phyloP scores from a whole-genome alignment of 2,113 vertebrate species.

The Ia io region DNA sequence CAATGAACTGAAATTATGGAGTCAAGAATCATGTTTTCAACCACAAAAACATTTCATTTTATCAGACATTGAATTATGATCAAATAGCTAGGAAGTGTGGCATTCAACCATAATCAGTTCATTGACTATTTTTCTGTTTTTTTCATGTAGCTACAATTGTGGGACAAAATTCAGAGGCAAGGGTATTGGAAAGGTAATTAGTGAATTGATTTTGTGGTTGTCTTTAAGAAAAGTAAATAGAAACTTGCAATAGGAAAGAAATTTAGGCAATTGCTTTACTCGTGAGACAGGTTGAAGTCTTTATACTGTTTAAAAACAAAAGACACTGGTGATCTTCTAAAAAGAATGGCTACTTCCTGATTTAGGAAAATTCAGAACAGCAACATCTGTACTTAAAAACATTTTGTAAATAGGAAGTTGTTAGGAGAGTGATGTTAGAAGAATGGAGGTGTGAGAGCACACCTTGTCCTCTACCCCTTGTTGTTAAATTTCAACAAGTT shows the following conservation, averaged over 20 bases:
- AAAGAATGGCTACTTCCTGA: not conserved
- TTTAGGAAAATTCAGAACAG: not conserved
- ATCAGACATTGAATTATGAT: slow-evolving; percentile 19
- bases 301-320: not conserved
- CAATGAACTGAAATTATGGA: slow-evolving; percentile 24
- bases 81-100: slow-evolving; percentile 10
- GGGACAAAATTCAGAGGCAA: slow-evolving; percentile 59
- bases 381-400: slow-evolving; percentile 50
- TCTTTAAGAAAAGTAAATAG: slow-evolving; percentile 34
- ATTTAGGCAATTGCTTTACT: slow-evolving; percentile 58
- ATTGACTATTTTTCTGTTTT: slow-evolving; percentile 23
- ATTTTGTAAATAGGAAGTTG: not conserved
- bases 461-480: too few species aligned
- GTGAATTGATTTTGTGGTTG: slow-evolving; percentile 47
- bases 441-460: too few species aligned
- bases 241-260: slow-evolving; percentile 50
- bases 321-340: not conserved
- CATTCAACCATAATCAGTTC: not conserved
- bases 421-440: not conserved
- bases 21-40: slow-evolving; percentile 18
- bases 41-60: slow-evolving; percentile 19
- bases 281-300: slow-evolving; percentile 9
- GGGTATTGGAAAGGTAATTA: slow-evolving; percentile 65
- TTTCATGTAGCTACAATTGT: slow-evolving; percentile 44
- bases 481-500: too few species aligned